Conservation (phyloP, 2,113 vertebrate genomes). For the Channa argus region DNA sequence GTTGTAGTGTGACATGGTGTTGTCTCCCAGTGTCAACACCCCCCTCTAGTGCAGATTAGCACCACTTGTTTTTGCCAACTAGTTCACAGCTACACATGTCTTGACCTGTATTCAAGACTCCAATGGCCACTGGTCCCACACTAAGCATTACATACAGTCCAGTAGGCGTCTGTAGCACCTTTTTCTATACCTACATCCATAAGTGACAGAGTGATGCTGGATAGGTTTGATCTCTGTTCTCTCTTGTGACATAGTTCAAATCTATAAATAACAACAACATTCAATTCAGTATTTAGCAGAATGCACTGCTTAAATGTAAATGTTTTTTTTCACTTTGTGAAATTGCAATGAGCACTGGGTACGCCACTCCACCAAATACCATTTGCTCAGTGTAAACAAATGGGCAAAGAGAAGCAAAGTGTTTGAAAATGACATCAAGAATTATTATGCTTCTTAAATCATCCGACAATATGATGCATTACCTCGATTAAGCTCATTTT, state of each 20-base stretch:
- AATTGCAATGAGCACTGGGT: not conserved
- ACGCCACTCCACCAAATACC: not conserved
- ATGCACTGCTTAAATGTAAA: not conserved
- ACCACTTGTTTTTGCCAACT: conserved; percentile 71
- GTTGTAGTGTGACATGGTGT: conserved; percentile 44
- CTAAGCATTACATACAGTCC: not conserved
- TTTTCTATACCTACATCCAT: not conserved
- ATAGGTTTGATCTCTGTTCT: not conserved
- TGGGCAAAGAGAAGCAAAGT: conserved; percentile 23
- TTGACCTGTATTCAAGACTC: conserved; percentile 48
- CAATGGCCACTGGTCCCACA: conserved; percentile 37
- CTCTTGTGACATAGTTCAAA: not conserved
- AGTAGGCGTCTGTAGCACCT: not conserved
- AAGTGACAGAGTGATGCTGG: not conserved
- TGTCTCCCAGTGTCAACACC: conserved; percentile 45
- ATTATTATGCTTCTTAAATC: conserved; percentile 55
- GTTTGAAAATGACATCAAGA: conserved; percentile 54
- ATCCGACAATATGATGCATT: conserved; percentile 71
- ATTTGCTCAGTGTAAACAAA: conserved; percentile 34
- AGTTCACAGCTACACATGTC: conserved; percentile 48
- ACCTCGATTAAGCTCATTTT: conserved; percentile 69
- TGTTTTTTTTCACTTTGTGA: not conserved
- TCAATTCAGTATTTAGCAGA: not conserved
- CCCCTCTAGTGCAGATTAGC: conserved; percentile 54
- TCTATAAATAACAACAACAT: not conserved